A percentile compares a stretch with the other conserved stretches of the same genome.
Evolutionary conservation across 37 sponge, comb jelly and placozoan species (phyloP).

Genomic region (Oopsacas minuta): DNA sequence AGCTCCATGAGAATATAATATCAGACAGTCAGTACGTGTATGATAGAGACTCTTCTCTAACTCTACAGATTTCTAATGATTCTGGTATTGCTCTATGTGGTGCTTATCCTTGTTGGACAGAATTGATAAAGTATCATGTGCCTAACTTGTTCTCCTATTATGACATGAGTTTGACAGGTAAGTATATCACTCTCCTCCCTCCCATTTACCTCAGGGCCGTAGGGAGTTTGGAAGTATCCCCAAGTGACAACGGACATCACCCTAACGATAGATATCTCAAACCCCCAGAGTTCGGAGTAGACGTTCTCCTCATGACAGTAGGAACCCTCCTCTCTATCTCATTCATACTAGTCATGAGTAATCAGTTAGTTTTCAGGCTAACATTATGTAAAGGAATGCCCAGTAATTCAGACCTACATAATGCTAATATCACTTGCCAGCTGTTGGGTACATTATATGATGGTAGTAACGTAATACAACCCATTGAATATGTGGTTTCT

Average conservation of each 20-base stretch:
- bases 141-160: not conserved
- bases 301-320: not conserved
- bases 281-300: slow-evolving; percentile 5
- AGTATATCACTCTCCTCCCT: slow-evolving; percentile 52
- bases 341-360: not conserved
- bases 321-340: not conserved
- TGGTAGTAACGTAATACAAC: not conserved
- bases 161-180: not conserved
- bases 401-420: not conserved
- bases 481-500: not conserved
- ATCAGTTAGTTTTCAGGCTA: not conserved
- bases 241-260: not conserved
- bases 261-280: not conserved
- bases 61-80: not conserved
- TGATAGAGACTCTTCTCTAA: not conserved
- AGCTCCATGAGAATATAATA: slow-evolving; percentile 8
- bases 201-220: slow-evolving; percentile 43
- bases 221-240: not conserved
- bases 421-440: not conserved
- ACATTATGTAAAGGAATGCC: not conserved
- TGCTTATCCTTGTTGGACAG: slow-evolving; percentile 9
- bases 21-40: not conserved
- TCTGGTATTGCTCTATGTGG: not conserved
- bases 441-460: not conserved
- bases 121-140: not conserved